Evolutionary conservation across 2,888 invertebrate genomes (phyloP).

Genomic region (Pomacea canaliculata): DNA sequence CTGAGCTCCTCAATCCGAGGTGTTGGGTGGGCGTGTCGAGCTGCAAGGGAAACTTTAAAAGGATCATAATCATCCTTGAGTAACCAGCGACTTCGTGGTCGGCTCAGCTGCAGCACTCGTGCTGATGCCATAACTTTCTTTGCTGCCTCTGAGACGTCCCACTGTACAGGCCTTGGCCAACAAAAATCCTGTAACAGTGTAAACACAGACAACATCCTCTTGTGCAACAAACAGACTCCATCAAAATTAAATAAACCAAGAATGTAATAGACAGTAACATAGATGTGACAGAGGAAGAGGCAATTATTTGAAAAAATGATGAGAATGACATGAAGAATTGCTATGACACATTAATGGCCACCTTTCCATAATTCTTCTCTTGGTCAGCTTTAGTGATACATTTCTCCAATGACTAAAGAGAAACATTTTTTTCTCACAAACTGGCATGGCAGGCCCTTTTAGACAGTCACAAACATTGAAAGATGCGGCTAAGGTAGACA

Average conservation of each 20-base stretch:
- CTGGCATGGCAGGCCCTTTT: no score
- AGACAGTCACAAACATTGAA: no score
- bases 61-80: slow-evolving; percentile 65
- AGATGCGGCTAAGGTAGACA: no score
- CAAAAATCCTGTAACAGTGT: slow-evolving; percentile 36
- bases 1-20: slow-evolving; percentile 57
- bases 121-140: slow-evolving; percentile 57
- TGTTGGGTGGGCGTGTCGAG: slow-evolving; percentile 51
- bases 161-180: slow-evolving; percentile 52
- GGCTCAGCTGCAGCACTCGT: slow-evolving; percentile 59
- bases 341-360: no score
- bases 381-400: no score
- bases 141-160: slow-evolving; percentile 53
- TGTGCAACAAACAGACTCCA: no score
- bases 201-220: neutral
- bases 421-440: no score
- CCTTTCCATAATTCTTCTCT: no score
- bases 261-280: neutral
- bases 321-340: no score
- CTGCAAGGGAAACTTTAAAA: slow-evolving; percentile 55
- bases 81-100: slow-evolving; percentile 61
- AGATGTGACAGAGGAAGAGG: neutral
- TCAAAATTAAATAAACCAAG: no score
- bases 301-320: no score
- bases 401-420: no score